These are phyloP conservation scores for Tiliacea aurago DNA, from an alignment of 2,888 invertebrate genomes.

Conservation along the genomic window DNA sequence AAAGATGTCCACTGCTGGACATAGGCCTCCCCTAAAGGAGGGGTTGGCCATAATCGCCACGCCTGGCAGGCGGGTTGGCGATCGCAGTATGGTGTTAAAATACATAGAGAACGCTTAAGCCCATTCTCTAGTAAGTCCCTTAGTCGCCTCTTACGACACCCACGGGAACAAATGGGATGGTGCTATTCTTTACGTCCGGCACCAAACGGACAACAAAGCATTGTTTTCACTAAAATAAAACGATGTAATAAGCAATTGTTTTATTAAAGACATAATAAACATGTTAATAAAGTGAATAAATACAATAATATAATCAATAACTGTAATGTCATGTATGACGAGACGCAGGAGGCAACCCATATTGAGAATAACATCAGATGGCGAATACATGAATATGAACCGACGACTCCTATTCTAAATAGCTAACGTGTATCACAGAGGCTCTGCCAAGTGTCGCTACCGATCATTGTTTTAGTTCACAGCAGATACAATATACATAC, in stretches of 20 bases:
- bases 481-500: slow-evolving; percentile 57
- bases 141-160: too few species aligned
- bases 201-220: too few species aligned
- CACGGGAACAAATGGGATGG: too few species aligned
- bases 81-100: too few species aligned
- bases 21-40: too few species aligned
- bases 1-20: too few species aligned
- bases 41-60: too few species aligned
- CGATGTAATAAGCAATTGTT: slow-evolving; percentile 86
- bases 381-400: slow-evolving; percentile 75
- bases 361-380: slow-evolving; percentile 75
- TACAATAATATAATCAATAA: slow-evolving; percentile 86
- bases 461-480: slow-evolving; percentile 69
- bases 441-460: slow-evolving; percentile 78
- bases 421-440: slow-evolving; percentile 87
- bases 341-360: slow-evolving; percentile 81
- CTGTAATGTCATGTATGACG: slow-evolving; percentile 80
- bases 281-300: slow-evolving; percentile 90
- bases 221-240: slow-evolving; percentile 70
- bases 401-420: slow-evolving; percentile 81
- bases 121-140: too few species aligned
- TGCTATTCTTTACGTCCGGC: too few species aligned
- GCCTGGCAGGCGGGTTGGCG: too few species aligned
- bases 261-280: slow-evolving; percentile 91
- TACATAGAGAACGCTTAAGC: too few species aligned